These are phyloP conservation scores for Cataglyphis altisquamis DNA, from an alignment of 2,888 invertebrate genomes.

Conservation along the genomic window DNA sequence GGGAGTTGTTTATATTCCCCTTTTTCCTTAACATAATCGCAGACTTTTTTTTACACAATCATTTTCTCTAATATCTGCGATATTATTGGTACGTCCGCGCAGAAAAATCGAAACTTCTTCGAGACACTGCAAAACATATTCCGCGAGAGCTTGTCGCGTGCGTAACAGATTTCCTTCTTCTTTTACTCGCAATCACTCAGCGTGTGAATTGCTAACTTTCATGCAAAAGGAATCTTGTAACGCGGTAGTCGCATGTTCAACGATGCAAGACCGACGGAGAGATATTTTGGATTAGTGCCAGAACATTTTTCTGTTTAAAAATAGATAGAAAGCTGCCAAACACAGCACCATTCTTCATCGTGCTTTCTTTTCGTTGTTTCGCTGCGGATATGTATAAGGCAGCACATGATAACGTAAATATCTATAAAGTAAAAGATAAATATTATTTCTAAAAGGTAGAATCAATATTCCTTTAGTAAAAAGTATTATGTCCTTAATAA, in stretches of 20 bases:
- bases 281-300: conserved; percentile 46
- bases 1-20: neutral
- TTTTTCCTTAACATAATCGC: neutral
- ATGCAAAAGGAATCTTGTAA: conserved; percentile 2
- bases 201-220: conserved; percentile 21
- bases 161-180: neutral
- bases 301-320: conserved; percentile 39
- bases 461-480: neutral
- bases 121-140: neutral
- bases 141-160: neutral
- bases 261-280: neutral
- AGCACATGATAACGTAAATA: neutral
- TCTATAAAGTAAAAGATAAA: conserved; percentile 2
- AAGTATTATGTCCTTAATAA: neutral
- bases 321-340: conserved; percentile 37
- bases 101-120: neutral
- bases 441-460: neutral
- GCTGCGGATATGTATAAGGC: neutral
- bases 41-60: neutral
- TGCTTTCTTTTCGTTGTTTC: neutral
- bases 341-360: conserved; percentile 17
- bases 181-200: neutral
- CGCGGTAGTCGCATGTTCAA: conserved; percentile 15
- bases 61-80: neutral
- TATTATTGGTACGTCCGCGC: neutral